Evolutionary conservation across 2,797 vertebrate species (phyloP).

Genomic region (Crax fasciolata): DNA sequence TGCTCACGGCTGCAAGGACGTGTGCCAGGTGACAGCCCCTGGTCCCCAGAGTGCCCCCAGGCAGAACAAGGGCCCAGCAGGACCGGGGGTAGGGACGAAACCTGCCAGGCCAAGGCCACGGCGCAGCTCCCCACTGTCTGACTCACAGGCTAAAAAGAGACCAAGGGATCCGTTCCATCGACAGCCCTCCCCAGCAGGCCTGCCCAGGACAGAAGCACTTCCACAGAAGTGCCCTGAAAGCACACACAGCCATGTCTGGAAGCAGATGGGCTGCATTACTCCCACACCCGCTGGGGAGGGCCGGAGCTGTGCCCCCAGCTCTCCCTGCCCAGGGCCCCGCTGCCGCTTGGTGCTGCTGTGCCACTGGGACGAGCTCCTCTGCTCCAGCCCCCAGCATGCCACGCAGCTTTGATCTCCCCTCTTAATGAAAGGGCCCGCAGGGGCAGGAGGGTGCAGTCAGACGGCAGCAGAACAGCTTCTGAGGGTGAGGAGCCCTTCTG

Average conservation of each 20-base stretch:
- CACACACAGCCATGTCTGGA: fast-evolving
- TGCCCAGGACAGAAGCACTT: background rate
- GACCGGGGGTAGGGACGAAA: fast-evolving
- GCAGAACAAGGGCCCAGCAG: background rate
- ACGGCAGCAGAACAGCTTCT: too few species aligned
- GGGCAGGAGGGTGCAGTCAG: background rate
- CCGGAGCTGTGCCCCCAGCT: background rate
- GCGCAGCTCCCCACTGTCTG: background rate
- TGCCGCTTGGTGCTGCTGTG: background rate
- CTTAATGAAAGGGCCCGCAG: background rate
- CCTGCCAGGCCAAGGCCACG: background rate
- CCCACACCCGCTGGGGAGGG: fast-evolving
- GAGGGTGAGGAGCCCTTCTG: background rate
- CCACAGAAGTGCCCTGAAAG: background rate
- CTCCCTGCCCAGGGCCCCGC: background rate
- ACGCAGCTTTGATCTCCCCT: background rate
- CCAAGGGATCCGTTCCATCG: background rate
- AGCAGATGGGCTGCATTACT: too few species aligned
- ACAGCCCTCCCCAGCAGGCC: background rate
- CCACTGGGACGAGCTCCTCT: too few species aligned
- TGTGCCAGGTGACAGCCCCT: fast-evolving
- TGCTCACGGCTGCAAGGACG: fast-evolving
- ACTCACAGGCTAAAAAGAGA: background rate
- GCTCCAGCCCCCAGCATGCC: background rate
- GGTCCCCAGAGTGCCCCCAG: fast-evolving